phyloP scores from a whole-genome alignment of 2,797 vertebrate species.

The Arnoldichthys spilopterus region DNA sequence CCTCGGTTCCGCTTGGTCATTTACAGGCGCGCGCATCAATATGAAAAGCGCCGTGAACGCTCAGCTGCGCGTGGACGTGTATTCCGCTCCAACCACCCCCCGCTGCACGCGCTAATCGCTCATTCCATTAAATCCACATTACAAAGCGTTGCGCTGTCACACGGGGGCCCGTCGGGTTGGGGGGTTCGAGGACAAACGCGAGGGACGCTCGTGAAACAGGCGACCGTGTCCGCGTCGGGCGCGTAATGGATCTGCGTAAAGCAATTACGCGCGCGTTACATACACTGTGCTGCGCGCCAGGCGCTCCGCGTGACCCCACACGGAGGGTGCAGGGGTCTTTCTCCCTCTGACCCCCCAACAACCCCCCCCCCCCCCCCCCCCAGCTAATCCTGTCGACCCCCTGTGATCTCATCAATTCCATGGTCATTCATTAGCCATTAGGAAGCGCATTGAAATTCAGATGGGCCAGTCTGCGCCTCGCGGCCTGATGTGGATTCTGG shows the following conservation, averaged over 20 bases:
- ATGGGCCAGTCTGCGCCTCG: constrained; percentile 72
- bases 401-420: constrained; percentile 79
- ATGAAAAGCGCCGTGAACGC: neutral
- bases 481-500: constrained; percentile 78
- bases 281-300: neutral
- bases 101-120: constrained; percentile 63
- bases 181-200: neutral
- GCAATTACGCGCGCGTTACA: neutral
- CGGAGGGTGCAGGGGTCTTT: neutral
- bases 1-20: too few species aligned
- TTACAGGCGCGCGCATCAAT: neutral
- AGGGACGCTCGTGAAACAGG: neutral
- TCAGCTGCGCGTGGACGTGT: constrained; percentile 21
- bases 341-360: neutral
- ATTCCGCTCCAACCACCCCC: neutral
- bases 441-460: constrained; percentile 79
- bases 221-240: neutral
- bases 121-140: constrained; percentile 53
- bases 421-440: constrained; percentile 75
- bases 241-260: constrained; percentile 2
- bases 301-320: neutral
- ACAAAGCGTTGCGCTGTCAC: too few species aligned
- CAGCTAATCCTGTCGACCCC: constrained; percentile 77
- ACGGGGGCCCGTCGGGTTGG: too few species aligned
- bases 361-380: constrained; percentile 53